These are phyloP conservation scores for Desmophyllum pertusum DNA, from an alignment of 92 coral and sea anemone species.

Conservation along the genomic window DNA sequence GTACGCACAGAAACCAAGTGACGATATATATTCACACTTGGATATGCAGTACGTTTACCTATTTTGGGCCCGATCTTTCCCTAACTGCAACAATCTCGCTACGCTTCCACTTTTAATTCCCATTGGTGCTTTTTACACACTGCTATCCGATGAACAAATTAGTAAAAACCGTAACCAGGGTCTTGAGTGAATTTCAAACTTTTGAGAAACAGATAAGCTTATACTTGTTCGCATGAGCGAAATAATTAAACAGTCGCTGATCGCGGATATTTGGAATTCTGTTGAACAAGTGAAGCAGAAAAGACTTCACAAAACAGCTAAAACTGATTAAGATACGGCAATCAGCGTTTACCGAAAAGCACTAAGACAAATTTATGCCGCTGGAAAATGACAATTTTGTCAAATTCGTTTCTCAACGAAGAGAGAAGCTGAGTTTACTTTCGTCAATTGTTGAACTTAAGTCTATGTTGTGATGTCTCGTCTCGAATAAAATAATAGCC, in stretches of 20 bases:
- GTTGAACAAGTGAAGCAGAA: slow-evolving; percentile 30
- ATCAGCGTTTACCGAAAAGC: not conserved
- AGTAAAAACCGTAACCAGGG: not conserved
- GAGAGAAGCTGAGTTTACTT: not conserved
- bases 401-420: not conserved
- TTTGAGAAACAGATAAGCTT: slow-evolving; percentile 38
- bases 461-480: slow-evolving; percentile 9
- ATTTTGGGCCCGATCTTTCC: slow-evolving; percentile 15
- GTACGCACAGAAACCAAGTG: not conserved
- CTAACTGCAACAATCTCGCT: slow-evolving; percentile 1
- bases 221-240: slow-evolving; percentile 7
- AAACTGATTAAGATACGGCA: not conserved
- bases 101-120: not conserved
- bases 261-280: slow-evolving; percentile 48
- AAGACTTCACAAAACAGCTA: not conserved
- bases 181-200: slow-evolving; percentile 7
- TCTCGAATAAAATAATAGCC: slow-evolving; percentile 13
- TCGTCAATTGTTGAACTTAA: not conserved
- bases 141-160: not conserved
- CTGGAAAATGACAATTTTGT: not conserved
- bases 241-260: slow-evolving; percentile 42
- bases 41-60: slow-evolving; percentile 13
- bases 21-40: not conserved
- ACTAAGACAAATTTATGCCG: too few relatives aligned
- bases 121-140: slow-evolving; percentile 5